Percentiles rank a stretch among this genome's conserved stretches.
phyloP scores from a whole-genome alignment of 2,888 invertebrate species.

The Drosophila recens region DNA sequence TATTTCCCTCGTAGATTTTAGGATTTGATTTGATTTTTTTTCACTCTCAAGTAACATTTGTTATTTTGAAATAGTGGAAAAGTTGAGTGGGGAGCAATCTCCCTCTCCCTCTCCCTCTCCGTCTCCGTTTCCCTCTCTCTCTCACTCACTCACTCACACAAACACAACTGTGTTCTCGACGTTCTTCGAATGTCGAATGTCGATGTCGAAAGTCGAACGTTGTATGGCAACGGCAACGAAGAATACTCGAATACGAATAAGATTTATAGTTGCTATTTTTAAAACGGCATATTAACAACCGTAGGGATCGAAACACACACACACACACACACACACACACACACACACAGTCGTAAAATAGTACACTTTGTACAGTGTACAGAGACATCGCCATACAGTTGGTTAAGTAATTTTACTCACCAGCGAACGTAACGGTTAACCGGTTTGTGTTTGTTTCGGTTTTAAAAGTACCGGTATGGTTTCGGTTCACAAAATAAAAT shows the following conservation, averaged over 20 bases:
- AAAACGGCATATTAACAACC: slow-evolving; percentile 75
- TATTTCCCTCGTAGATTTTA: slow-evolving; percentile 49
- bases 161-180: slow-evolving; percentile 1
- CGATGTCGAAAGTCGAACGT: slow-evolving; percentile 48
- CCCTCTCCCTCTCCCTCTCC: slow-evolving; percentile 6
- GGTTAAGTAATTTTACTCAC: background rate
- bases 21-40: slow-evolving; percentile 43
- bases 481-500: too few relatives aligned
- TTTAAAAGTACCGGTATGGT: too few relatives aligned
- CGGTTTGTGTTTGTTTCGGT: too few relatives aligned
- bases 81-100: slow-evolving; percentile 49
- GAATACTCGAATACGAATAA: slow-evolving; percentile 54
- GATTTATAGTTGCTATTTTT: slow-evolving; percentile 81
- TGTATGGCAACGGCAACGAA: slow-evolving; percentile 9
- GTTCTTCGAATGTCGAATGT: slow-evolving; percentile 16
- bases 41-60: slow-evolving; percentile 72
- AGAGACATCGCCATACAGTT: background rate
- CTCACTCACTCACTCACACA: background rate
- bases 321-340: too few relatives aligned
- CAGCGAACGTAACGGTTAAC: too few relatives aligned
- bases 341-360: slow-evolving; percentile 35
- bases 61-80: slow-evolving; percentile 44
- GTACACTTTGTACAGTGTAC: slow-evolving; percentile 34
- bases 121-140: too few relatives aligned
- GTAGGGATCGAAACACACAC: slow-evolving; percentile 59